Percentiles rank a stretch among this genome's conserved stretches.
Evolutionary conservation across 92 coral and sea anemone genomes (phyloP).

Genomic region (Epizoanthus rinbou): DNA sequence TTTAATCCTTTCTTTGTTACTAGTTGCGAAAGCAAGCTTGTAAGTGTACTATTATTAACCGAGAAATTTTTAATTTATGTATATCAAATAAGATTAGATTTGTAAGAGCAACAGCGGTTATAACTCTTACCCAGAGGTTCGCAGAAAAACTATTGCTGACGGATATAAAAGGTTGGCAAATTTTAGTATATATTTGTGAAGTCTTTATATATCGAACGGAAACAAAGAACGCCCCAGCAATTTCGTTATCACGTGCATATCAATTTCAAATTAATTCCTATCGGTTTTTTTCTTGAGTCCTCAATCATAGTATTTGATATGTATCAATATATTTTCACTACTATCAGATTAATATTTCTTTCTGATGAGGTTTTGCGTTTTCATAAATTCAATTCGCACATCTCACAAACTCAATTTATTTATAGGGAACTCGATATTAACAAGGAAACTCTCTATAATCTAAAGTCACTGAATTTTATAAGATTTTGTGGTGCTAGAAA

Average conservation of each 20-base stretch:
- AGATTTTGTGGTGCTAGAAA: no score
- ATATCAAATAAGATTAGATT: not conserved
- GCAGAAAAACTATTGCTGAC: not conserved
- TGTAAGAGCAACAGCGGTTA: not conserved
- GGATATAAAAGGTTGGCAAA: not conserved
- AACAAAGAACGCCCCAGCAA: not conserved
- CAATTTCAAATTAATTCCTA: slow-evolving; percentile 5
- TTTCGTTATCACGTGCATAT: slow-evolving; percentile 17
- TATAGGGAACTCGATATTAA: not conserved
- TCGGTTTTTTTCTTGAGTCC: not conserved
- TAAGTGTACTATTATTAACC: not conserved
- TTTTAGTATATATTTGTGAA: not conserved
- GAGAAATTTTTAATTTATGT: not conserved
- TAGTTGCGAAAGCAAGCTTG: not conserved
- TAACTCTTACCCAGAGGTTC: not conserved
- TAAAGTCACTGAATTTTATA: no score
- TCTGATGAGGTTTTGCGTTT: not conserved
- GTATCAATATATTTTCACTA: not conserved
- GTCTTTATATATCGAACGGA: slow-evolving; percentile 1
- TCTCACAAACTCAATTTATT: not conserved
- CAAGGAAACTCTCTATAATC: not conserved
- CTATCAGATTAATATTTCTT: not conserved
- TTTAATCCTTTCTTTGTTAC: not conserved
- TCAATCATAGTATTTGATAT: not conserved
- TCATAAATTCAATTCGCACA: no score